Conservation (phyloP, 1,140 invertebrate genomes). For the Tetranychus urticae region DNA sequence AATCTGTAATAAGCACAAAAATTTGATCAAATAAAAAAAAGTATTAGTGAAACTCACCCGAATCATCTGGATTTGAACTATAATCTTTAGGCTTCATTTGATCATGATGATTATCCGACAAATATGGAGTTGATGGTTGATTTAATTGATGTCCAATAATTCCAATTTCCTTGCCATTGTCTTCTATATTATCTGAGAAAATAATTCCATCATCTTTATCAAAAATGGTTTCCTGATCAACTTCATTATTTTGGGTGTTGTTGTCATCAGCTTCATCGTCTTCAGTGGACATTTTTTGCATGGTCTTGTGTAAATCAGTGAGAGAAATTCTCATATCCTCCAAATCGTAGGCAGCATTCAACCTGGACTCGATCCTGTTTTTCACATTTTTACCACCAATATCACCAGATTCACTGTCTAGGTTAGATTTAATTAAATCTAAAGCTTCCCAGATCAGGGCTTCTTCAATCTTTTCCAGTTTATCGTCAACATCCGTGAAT, state of each 20-base stretch:
- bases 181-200: too few species aligned
- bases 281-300: conserved; percentile 5
- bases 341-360: conserved; percentile 9
- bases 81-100: too few species aligned
- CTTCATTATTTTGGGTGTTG: neutral
- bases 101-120: too few species aligned
- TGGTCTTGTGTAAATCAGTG: conserved; percentile 3
- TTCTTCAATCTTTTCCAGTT: conserved; percentile 8
- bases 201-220: too few species aligned
- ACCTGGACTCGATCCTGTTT: conserved; percentile 2
- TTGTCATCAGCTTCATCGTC: neutral
- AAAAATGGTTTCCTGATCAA: too few species aligned
- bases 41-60: too few species aligned
- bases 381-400: neutral
- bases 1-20: too few species aligned
- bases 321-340: conserved; percentile 10
- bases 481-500: conserved; percentile 1
- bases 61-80: too few species aligned
- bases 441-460: conserved; percentile 7
- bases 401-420: neutral
- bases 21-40: too few species aligned
- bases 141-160: too few species aligned
- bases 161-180: too few species aligned
- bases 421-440: neutral
- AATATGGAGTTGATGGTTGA: too few species aligned